phyloP scores from a whole-genome alignment of 1,140 invertebrate species.

The Drosophila elegans region DNA sequence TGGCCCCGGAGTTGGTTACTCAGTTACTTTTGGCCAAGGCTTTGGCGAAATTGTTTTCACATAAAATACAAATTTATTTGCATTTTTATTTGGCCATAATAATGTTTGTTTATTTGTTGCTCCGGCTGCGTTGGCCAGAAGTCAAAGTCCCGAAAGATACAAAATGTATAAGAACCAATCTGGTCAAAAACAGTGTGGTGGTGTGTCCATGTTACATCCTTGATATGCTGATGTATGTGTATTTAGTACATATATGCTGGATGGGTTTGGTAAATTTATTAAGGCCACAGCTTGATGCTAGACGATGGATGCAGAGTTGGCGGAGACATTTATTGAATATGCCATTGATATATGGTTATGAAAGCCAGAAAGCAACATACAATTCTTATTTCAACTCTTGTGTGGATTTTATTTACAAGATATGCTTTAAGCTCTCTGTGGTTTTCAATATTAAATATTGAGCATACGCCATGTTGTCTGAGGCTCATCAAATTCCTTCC shows the following conservation, averaged over 20 bases:
- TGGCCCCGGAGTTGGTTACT: slow-evolving; percentile 33
- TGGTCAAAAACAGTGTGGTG: slow-evolving; percentile 45
- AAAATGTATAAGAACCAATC: slow-evolving; percentile 31
- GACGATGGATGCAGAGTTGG: slow-evolving; percentile 49
- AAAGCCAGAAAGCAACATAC: slow-evolving; percentile 40
- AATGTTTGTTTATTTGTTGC: slow-evolving; percentile 78
- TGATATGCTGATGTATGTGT: slow-evolving; percentile 66
- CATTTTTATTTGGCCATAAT: slow-evolving; percentile 80
- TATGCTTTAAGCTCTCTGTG: slow-evolving; percentile 19
- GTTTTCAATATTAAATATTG: slow-evolving; percentile 25
- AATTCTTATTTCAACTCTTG: slow-evolving; percentile 21
- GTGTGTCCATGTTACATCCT: slow-evolving; percentile 35
- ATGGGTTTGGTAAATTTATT: slow-evolving; percentile 64
- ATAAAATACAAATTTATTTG: slow-evolving; percentile 83
- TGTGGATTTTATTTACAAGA: not conserved
- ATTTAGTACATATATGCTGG: slow-evolving; percentile 12
- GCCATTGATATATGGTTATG: slow-evolving; percentile 73
- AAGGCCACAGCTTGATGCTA: slow-evolving; percentile 68
- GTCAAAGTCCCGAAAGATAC: slow-evolving; percentile 67
- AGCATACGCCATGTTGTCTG: slow-evolving; percentile 42
- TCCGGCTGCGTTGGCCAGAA: slow-evolving; percentile 47
- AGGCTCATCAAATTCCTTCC: slow-evolving; percentile 27
- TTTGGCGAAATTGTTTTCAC: slow-evolving; percentile 77
- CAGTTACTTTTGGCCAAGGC: slow-evolving; percentile 33
- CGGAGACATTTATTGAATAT: slow-evolving; percentile 72